Conservation (phyloP, 1,140 invertebrate species). For the Leptinotarsa undecemlineata region DNA sequence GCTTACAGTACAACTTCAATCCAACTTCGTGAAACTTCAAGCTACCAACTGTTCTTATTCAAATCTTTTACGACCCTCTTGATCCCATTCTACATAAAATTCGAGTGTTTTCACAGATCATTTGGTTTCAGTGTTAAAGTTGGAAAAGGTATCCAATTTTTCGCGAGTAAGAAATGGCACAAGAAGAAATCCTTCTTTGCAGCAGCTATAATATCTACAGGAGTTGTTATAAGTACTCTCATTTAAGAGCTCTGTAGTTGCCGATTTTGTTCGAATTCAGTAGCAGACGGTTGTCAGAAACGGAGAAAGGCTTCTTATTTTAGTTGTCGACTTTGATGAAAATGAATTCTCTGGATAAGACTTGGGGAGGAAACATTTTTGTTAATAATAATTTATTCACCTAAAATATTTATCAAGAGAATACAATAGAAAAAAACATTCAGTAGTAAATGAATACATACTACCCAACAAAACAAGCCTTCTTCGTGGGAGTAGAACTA, state of each 20-base stretch:
- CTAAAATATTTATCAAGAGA: too few relatives aligned
- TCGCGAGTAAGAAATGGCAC: slow-evolving; percentile 3
- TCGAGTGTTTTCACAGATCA: slow-evolving; percentile 12
- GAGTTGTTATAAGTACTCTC: neutral
- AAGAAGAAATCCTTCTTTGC: neutral
- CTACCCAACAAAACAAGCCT: too few relatives aligned
- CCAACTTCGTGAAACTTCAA: neutral
- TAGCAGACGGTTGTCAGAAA: too few relatives aligned
- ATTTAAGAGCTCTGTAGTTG: neutral
- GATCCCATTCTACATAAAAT: slow-evolving; percentile 4
- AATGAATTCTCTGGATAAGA: too few relatives aligned
- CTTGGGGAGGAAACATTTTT: too few relatives aligned
- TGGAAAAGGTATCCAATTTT: slow-evolving; percentile 16
- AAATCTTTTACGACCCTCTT: neutral
- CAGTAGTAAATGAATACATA: too few relatives aligned
- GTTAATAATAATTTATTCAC: too few relatives aligned
- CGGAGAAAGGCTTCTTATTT: too few relatives aligned
- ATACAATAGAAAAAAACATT: too few relatives aligned
- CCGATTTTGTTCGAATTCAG: neutral
- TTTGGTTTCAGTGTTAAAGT: slow-evolving; percentile 20
- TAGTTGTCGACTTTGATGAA: too few relatives aligned
- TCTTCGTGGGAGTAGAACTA: too few relatives aligned
- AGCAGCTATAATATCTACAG: neutral
- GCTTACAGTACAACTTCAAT: neutral
- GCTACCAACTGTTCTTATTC: slow-evolving; percentile 1